These are phyloP conservation scores for Penaeus indicus DNA, from an alignment of 1,140 invertebrate genomes.

Conservation along the genomic window DNA sequence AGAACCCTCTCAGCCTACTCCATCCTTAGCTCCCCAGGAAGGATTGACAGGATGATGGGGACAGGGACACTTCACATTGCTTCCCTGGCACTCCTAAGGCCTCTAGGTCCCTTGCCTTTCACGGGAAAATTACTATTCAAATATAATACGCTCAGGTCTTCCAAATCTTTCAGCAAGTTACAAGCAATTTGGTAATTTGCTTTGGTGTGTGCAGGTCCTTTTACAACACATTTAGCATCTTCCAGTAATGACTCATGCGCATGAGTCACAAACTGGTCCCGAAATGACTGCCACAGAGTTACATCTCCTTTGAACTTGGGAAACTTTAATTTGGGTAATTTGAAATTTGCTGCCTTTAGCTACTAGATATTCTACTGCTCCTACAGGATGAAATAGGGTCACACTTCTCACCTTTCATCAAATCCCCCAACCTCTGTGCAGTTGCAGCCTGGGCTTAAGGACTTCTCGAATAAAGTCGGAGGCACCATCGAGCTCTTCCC, in stretches of 20 bases:
- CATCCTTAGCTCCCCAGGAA: slow-evolving; percentile 36
- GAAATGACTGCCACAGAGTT: slow-evolving; percentile 42
- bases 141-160: slow-evolving; percentile 41
- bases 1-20: no score
- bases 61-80: slow-evolving; percentile 39
- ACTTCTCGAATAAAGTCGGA: neutral
- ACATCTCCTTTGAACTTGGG: slow-evolving; percentile 33
- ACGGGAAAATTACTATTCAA: slow-evolving; percentile 12
- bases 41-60: no score
- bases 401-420: neutral
- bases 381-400: neutral
- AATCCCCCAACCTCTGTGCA: neutral
- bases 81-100: slow-evolving; percentile 21
- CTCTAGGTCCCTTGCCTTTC: slow-evolving; percentile 44
- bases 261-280: slow-evolving; percentile 20
- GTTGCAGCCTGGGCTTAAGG: neutral
- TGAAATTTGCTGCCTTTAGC: neutral
- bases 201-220: slow-evolving; percentile 45
- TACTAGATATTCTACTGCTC: neutral
- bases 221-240: slow-evolving; percentile 38
- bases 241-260: slow-evolving; percentile 24
- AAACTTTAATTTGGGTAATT: no score
- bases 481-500: neutral
- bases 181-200: slow-evolving; percentile 54
- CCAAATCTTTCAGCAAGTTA: slow-evolving; percentile 51